These are phyloP conservation scores for Neosalanx taihuensis DNA, from an alignment of 2,797 vertebrate species.

Conservation along the genomic window DNA sequence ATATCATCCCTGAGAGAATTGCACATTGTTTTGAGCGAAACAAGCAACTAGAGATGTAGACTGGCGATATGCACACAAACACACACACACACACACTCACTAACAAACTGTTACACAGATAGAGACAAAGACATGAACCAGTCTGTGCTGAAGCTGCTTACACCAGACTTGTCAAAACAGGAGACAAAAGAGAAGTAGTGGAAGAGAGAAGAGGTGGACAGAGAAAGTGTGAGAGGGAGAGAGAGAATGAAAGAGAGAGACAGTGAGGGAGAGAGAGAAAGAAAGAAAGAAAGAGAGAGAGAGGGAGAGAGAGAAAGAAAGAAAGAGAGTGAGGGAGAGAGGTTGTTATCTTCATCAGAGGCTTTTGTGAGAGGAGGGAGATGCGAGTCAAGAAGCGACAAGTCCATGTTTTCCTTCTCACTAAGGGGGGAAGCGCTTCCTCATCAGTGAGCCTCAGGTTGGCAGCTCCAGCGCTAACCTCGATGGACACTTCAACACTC, in stretches of 20 bases:
- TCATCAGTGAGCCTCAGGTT: too few relatives aligned
- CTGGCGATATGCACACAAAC: neutral
- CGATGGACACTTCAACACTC: neutral
- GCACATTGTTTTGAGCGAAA: conserved; percentile 11
- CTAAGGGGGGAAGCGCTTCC: neutral
- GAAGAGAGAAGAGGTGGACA: conserved; percentile 11
- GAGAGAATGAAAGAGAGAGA: conserved; percentile 43
- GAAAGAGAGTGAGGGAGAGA: conserved; percentile 38
- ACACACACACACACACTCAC: conserved; percentile 15
- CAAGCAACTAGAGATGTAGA: conserved; percentile 26
- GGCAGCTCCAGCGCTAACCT: neutral
- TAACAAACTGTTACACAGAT: conserved; percentile 11
- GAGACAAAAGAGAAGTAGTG: conserved; percentile 34
- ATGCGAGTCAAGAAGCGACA: neutral
- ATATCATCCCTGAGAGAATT: conserved; percentile 15
- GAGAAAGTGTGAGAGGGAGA: conserved; percentile 30
- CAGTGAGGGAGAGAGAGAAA: conserved; percentile 42
- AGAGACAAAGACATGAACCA: conserved; percentile 45
- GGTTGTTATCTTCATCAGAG: conserved; percentile 54
- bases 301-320: conserved; percentile 33
- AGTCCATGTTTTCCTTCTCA: neutral
- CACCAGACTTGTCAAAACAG: conserved; percentile 58
- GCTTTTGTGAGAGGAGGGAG: conserved; percentile 29
- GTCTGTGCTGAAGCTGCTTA: conserved; percentile 65
- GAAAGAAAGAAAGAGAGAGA: conserved; percentile 52